A percentile compares a stretch with the other conserved stretches of the same genome.
phyloP scores from a whole-genome alignment of 2,888 invertebrate species.

The Prionchulus punctatus region DNA sequence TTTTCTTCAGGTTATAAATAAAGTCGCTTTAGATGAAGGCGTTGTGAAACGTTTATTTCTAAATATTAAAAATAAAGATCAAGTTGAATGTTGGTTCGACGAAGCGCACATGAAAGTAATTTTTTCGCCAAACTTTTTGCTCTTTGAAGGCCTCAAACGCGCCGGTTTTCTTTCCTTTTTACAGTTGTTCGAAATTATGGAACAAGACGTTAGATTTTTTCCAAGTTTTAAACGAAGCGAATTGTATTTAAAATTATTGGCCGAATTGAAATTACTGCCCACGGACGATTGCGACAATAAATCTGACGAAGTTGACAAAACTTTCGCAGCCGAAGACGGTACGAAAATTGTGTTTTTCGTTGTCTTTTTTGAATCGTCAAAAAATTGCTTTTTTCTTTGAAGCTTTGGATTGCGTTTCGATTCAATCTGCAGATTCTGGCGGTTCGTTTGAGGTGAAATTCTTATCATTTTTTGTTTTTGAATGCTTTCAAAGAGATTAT shows the following conservation, averaged over 20 bases:
- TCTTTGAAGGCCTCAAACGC: not conserved
- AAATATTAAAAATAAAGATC: slow-evolving; percentile 47
- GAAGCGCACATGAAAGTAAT: slow-evolving; percentile 46
- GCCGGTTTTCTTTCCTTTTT: not conserved
- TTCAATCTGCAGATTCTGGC: not conserved
- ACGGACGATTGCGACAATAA: not conserved
- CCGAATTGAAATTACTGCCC: slow-evolving; percentile 51
- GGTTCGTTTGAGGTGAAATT: no score
- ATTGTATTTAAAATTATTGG: slow-evolving; percentile 52
- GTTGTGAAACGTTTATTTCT: slow-evolving; percentile 46
- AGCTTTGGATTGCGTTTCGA: not conserved
- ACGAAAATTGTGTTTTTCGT: not conserved
- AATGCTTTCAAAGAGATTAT: no score
- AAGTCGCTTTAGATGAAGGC: slow-evolving; percentile 47
- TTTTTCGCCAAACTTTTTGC: not conserved
- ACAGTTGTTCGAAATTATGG: slow-evolving; percentile 27
- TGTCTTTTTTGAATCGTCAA: not conserved
- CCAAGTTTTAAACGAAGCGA: slow-evolving; percentile 50
- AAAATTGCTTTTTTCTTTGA: not conserved
- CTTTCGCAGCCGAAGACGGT: not conserved
- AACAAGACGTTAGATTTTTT: slow-evolving; percentile 46
- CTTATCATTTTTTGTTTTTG: no score
- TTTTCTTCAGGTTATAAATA: slow-evolving; percentile 42
- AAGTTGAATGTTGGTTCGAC: slow-evolving; percentile 62
- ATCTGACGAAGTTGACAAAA: not conserved